A percentile compares a stretch with the other conserved stretches of the same genome.
These are phyloP conservation scores for Drosophila meridiana DNA, from an alignment of 2,888 invertebrate species.

Conservation along the genomic window DNA sequence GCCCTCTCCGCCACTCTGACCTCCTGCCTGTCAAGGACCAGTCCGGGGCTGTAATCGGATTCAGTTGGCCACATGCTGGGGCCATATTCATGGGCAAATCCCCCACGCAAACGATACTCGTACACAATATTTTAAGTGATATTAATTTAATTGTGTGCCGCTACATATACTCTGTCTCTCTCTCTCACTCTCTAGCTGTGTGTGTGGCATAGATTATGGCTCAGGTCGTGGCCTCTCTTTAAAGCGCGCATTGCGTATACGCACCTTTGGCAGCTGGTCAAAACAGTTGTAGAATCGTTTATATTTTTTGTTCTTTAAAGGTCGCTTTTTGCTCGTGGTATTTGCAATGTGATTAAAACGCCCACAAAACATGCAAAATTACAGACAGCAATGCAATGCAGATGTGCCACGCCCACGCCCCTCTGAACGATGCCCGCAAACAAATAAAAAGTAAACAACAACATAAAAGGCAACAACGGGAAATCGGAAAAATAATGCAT, in stretches of 20 bases:
- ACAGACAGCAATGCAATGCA: slow-evolving; percentile 33
- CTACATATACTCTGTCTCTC: not conserved
- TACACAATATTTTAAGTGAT: slow-evolving; percentile 74
- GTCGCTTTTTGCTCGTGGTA: slow-evolving; percentile 45
- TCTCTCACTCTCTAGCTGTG: not conserved
- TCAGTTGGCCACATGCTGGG: slow-evolving; percentile 33
- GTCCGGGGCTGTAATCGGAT: slow-evolving; percentile 40
- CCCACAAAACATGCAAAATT: slow-evolving; percentile 51
- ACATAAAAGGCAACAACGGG: slow-evolving; percentile 17
- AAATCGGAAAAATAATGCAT: slow-evolving; percentile 63
- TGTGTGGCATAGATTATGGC: slow-evolving; percentile 35
- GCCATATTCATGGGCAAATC: slow-evolving; percentile 13
- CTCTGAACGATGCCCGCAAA: not conserved
- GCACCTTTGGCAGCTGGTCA: slow-evolving; percentile 8
- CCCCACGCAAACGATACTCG: slow-evolving; percentile 35
- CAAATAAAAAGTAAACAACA: slow-evolving; percentile 5
- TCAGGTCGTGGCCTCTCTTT: slow-evolving; percentile 19
- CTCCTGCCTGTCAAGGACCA: slow-evolving; percentile 14
- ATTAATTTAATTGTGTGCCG: slow-evolving; percentile 69
- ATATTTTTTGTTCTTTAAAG: not conserved
- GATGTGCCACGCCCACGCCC: slow-evolving; percentile 18
- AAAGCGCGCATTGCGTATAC: slow-evolving; percentile 18
- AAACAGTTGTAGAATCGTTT: not conserved
- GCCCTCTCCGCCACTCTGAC: not conserved
- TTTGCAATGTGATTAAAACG: slow-evolving; percentile 71